phyloP scores from a whole-genome alignment of 2,797 vertebrate species.

The Channallabes apus region DNA sequence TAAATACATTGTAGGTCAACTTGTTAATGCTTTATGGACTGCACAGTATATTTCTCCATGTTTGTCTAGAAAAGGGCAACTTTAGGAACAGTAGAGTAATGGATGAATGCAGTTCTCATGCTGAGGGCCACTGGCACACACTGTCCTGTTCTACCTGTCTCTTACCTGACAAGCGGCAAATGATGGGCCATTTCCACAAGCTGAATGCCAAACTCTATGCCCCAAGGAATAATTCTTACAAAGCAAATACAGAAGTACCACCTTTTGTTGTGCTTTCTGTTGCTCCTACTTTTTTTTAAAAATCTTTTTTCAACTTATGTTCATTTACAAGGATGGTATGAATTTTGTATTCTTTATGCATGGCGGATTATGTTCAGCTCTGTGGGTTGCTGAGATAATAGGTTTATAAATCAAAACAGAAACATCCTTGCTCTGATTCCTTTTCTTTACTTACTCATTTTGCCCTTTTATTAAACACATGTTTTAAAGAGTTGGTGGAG shows the following conservation, averaged over 20 bases:
- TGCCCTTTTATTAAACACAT: slow-evolving; percentile 38
- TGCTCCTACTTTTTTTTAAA: not conserved
- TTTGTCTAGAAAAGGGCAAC: slow-evolving; percentile 20
- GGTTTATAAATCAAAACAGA: slow-evolving; percentile 71
- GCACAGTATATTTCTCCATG: slow-evolving; percentile 1
- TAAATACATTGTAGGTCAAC: not conserved
- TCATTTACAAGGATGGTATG: slow-evolving; percentile 36
- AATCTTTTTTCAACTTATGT: slow-evolving; percentile 16
- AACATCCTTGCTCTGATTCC: slow-evolving; percentile 35
- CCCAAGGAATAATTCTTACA: slow-evolving; percentile 57
- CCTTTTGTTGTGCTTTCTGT: slow-evolving; percentile 17
- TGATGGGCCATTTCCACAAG: slow-evolving; percentile 66
- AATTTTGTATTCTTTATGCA: slow-evolving; percentile 63
- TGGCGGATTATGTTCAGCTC: slow-evolving; percentile 68
- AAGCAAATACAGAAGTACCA: slow-evolving; percentile 1
- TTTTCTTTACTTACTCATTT: slow-evolving; percentile 33
- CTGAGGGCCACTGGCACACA: slow-evolving; percentile 67
- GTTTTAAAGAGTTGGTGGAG: slow-evolving; percentile 3
- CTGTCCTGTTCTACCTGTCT: slow-evolving; percentile 67
- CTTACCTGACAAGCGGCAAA: slow-evolving; percentile 73
- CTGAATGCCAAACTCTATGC: slow-evolving; percentile 67
- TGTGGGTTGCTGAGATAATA: slow-evolving; percentile 71
- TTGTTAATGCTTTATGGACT: slow-evolving; percentile 4
- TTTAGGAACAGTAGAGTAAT: not conserved
- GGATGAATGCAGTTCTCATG: slow-evolving; percentile 42